phyloP scores from a whole-genome alignment of 2,797 vertebrate species.

The Callimico goeldii region DNA sequence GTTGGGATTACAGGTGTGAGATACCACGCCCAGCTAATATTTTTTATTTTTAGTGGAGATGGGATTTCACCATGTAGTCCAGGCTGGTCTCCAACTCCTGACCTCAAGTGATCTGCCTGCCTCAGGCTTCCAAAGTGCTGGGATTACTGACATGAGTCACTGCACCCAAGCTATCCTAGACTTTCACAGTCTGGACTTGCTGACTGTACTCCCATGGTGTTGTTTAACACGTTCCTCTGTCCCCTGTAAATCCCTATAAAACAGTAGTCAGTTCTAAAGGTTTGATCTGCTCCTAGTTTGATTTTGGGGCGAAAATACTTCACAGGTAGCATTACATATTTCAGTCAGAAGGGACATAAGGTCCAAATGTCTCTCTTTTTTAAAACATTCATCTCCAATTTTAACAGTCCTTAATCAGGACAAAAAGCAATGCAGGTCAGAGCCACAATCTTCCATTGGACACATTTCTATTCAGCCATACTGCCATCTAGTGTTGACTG shows the following conservation, averaged over 20 bases:
- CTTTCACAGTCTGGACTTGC: background rate
- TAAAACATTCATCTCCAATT: background rate
- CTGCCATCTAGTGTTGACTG: slow-evolving; percentile 61
- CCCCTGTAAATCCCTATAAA: background rate
- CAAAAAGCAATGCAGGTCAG: background rate
- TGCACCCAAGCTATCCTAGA: background rate
- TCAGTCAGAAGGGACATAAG: background rate
- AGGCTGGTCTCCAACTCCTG: background rate
- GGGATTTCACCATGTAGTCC: background rate
- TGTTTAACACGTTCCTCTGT: slow-evolving; percentile 41
- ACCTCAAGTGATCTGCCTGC: background rate
- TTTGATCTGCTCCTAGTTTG: background rate
- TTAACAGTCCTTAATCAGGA: background rate
- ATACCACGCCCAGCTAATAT: background rate
- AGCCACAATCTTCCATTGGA: background rate
- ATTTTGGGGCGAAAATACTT: background rate
- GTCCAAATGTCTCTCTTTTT: background rate
- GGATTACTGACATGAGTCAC: background rate
- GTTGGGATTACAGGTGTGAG: background rate
- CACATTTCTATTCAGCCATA: slow-evolving; percentile 28
- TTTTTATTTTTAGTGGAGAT: background rate
- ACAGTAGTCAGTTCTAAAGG: background rate
- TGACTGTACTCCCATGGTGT: background rate
- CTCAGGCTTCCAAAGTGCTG: background rate
- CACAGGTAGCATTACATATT: background rate